These are phyloP conservation scores for Crotalus tigris DNA, from an alignment of 2,113 vertebrate species.

Conservation along the genomic window DNA sequence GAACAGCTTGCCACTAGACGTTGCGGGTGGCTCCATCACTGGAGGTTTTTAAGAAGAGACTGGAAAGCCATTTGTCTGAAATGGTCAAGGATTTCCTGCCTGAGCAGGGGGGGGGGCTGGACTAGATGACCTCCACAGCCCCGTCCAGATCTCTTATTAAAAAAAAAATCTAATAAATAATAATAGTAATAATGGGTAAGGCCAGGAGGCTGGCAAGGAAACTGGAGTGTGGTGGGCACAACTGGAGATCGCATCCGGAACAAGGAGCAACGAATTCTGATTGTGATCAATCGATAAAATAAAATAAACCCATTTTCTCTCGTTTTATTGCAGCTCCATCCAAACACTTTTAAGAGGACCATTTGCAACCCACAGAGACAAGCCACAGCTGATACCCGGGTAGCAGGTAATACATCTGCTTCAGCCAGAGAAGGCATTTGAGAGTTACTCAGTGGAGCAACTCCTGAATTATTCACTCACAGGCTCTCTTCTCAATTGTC, in stretches of 20 bases:
- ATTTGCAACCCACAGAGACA: not conserved
- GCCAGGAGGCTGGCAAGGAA: not conserved
- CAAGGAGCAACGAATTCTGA: not conserved
- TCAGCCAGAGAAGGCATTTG: not conserved
- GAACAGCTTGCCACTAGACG: not conserved
- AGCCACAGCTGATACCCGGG: not conserved
- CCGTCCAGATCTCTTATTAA: not conserved
- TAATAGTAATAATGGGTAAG: not conserved
- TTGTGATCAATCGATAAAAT: not conserved
- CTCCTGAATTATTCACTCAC: conserved; percentile 52
- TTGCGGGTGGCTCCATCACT: too few species aligned
- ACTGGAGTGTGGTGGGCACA: not conserved
- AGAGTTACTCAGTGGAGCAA: conserved; percentile 3
- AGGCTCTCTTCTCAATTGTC: conserved; percentile 33
- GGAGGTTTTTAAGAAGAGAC: too few species aligned
- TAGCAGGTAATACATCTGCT: not conserved
- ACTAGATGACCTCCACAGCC: not conserved
- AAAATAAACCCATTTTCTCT: not conserved
- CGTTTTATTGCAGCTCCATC: not conserved
- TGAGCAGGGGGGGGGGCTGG: not conserved
- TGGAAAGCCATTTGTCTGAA: too few species aligned
- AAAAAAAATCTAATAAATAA: not conserved
- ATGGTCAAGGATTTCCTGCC: too few species aligned
- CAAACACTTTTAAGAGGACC: too few species aligned
- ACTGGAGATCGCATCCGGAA: not conserved